Evolutionary conservation across 2,888 invertebrate genomes (phyloP), one percentile per base, ranked within the genome.

Genomic region (Agriopis marginaria): DNA sequence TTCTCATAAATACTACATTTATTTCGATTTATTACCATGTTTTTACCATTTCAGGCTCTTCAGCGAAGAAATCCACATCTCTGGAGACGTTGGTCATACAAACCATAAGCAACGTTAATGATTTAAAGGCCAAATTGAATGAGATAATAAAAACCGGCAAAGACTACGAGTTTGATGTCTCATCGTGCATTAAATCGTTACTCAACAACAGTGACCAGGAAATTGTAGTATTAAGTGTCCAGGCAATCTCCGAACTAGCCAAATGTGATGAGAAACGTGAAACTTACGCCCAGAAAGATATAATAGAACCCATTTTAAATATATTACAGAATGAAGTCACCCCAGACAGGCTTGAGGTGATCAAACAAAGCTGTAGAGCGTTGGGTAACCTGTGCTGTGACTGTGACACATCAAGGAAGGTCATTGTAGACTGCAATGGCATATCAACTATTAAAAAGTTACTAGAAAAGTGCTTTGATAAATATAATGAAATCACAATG

Each of bases 381-480:
- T 92, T 98, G 32, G 98, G 98, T 49, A 98, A 98, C 88, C 96
- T 98, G 82, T 98, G 98, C 86, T 98, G 97, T 86, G 97, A 98
- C 84, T 98, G 98, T 91, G 97, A 98, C 92, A 93, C 95, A 79
- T 95, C 96, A 17, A 93, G 96, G 73, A 94, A 94, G 70, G 85
- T 95, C 63, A 93, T 96, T 49, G 79, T 90, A 1, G 83, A 88
- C 12, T 78, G 76, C 56, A 88, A 95, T 67, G 96, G 96, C 1
- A 90, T 96, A 70, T 82, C 86, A 59, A 86, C 88, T 54, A 83
- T 95, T 8, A 81, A 91, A 67, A 88, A 88, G 17, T 75, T 95
- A 44, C 81, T 96, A 7, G 79, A 86, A 69, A 82, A 79, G 32
- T 83, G 89, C 67, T 74, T 89, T 49, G 82, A 89, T 50, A 82